Evolutionary conservation across 2,797 vertebrate genomes (phyloP), one percentile per base, ranked within the genome.

Genomic region (Zalophus californianus): DNA sequence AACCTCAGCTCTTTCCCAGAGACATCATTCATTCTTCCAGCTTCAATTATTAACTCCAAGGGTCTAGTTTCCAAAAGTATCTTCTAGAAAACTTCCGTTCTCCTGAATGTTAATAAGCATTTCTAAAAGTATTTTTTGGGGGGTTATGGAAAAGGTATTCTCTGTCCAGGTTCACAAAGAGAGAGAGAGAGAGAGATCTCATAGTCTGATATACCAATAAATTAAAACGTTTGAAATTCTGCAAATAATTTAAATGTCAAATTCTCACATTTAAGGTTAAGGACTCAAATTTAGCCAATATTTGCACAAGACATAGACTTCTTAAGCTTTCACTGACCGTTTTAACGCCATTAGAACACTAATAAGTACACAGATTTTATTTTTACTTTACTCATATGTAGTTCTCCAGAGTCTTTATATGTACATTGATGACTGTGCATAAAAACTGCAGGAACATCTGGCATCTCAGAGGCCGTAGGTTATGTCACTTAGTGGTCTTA

Each of bases 231-330:
- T 79, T 80, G 11, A n/a, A 94, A 92, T 82, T 79, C 73, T 96
- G 58, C 23, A 86, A 52, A 72, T 85, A 92, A 94, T 41, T 96
- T 96, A 88, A 86, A 95, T 90, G 86, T 93, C 52, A 80, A 29
- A 58, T 75, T 80, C 73, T 95, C 10, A 72, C 2, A 50, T 83
- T 96, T 85, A 92, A 92, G 68, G 54, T 62, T 84, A 89, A 96
- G 27, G 3, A 15, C 84, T 91, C 48, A 72, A 44, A 35, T 92
- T 97, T 95, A 95, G 58, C 29, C 75, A 72, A 29, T 77, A 68
- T 32, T 82, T 86, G 94, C 35, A 50, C 9, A 93, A 86, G 18
- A 86, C 0, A 3, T 32, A 83, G 7, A 86, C 32, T 72, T 91
- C 58, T 91, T 85, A 66, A 27, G 20, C 15, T 89, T 58, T 85